These are phyloP conservation scores for Aphaenogaster rudis DNA, from an alignment of 1,140 invertebrate genomes.

Conservation along the genomic window DNA sequence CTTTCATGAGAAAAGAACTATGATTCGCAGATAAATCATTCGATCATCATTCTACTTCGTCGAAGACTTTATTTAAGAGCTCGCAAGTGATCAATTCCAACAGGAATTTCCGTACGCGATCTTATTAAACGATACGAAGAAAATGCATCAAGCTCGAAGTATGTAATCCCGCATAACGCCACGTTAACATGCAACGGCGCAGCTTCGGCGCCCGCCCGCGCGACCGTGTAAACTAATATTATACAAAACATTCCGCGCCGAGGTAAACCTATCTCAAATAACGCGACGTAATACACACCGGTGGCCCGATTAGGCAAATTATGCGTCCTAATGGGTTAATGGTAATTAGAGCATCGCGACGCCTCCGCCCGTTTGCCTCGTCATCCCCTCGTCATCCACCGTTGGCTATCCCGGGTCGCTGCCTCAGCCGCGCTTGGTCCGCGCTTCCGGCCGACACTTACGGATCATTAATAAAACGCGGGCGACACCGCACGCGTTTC, in stretches of 20 bases:
- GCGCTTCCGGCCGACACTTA: slow-evolving; percentile 69
- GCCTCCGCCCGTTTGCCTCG: slow-evolving; percentile 32
- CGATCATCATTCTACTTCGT: neutral
- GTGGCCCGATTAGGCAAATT: slow-evolving; percentile 67
- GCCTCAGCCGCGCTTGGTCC: neutral
- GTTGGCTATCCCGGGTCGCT: neutral
- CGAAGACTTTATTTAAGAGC: slow-evolving; percentile 15
- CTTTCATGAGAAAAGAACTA: neutral
- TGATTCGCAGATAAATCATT: neutral
- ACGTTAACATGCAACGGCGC: slow-evolving; percentile 52
- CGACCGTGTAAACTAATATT: slow-evolving; percentile 44
- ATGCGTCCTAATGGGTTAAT: slow-evolving; percentile 76
- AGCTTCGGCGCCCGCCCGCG: neutral
- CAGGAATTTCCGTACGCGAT: slow-evolving; percentile 35
- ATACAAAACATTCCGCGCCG: slow-evolving; percentile 57
- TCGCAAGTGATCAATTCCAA: slow-evolving; percentile 38
- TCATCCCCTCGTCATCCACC: slow-evolving; percentile 29
- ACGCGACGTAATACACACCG: slow-evolving; percentile 55
- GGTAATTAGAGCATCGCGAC: slow-evolving; percentile 67
- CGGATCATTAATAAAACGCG: slow-evolving; percentile 77
- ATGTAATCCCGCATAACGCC: slow-evolving; percentile 55
- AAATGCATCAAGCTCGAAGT: slow-evolving; percentile 32
- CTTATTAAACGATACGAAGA: slow-evolving; percentile 63
- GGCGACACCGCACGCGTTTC: slow-evolving; percentile 33
- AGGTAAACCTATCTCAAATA: slow-evolving; percentile 56